Conservation (phyloP, 2,113 vertebrate species). For the Caloenas nicobarica region DNA sequence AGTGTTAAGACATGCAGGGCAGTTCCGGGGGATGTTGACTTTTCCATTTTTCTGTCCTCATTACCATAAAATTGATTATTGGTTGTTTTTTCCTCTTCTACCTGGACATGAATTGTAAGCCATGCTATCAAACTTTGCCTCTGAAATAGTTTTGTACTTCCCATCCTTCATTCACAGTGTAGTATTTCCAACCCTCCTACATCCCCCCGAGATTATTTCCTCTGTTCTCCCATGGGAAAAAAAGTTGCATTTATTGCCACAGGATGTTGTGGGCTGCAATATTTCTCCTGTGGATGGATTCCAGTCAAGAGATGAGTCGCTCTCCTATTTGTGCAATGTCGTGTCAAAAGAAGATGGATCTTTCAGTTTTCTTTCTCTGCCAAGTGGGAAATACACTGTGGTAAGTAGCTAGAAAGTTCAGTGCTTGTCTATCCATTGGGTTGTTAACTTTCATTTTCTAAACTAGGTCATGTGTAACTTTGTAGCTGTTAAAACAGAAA, state of each 20-base stretch:
- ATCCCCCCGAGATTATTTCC: background rate
- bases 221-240: background rate
- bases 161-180: background rate
- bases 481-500: background rate
- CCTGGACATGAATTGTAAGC: background rate
- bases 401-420: constrained; percentile 68
- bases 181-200: background rate
- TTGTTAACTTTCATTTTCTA: background rate
- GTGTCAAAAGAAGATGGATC: constrained; percentile 90
- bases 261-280: constrained; percentile 90
- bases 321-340: constrained; percentile 87
- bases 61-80: background rate
- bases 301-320: constrained; percentile 77
- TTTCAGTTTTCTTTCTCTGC: constrained; percentile 89
- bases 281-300: constrained; percentile 85
- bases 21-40: background rate
- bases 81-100: background rate
- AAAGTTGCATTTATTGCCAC: background rate
- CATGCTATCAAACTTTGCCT: background rate
- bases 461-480: background rate
- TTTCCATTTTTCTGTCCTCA: background rate
- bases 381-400: constrained; percentile 92
- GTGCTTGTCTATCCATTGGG: background rate
- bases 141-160: background rate
- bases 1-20: background rate